Evolutionary conservation across 2,113 vertebrate species (phyloP).

Genomic region (Tachysurus fulvidraco): DNA sequence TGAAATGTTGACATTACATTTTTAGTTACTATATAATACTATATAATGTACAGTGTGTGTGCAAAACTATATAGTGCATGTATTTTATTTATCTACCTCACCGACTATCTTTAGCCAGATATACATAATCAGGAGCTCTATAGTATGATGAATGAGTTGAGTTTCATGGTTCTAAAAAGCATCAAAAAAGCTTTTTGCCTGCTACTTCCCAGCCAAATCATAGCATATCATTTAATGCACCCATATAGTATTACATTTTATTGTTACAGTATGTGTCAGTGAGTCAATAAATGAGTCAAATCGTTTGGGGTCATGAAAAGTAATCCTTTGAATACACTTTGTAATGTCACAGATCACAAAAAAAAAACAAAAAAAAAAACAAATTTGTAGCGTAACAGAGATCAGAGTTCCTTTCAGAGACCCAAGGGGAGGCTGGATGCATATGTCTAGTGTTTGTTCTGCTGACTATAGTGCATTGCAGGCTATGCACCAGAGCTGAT

Average conservation of each 20-base stretch:
- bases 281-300: neutral
- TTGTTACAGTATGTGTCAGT: neutral
- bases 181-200: neutral
- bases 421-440: conserved; percentile 14
- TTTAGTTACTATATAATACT: neutral
- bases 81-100: neutral
- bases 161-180: neutral
- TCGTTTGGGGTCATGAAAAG: neutral
- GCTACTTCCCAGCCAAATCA: neutral
- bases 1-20: conserved; percentile 21
- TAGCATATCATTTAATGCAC: neutral
- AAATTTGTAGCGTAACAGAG: neutral
- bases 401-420: neutral
- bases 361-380: neutral
- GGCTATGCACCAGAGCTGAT: conserved; percentile 4
- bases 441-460: neutral
- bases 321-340: neutral
- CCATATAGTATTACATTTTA: neutral
- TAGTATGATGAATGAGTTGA: neutral
- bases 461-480: conserved; percentile 26
- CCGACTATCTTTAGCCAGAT: neutral
- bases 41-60: neutral
- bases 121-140: neutral
- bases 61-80: neutral
- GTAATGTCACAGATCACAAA: neutral